Evolutionary conservation across 2,888 invertebrate species (phyloP).

Genomic region (Ctena decussata): DNA sequence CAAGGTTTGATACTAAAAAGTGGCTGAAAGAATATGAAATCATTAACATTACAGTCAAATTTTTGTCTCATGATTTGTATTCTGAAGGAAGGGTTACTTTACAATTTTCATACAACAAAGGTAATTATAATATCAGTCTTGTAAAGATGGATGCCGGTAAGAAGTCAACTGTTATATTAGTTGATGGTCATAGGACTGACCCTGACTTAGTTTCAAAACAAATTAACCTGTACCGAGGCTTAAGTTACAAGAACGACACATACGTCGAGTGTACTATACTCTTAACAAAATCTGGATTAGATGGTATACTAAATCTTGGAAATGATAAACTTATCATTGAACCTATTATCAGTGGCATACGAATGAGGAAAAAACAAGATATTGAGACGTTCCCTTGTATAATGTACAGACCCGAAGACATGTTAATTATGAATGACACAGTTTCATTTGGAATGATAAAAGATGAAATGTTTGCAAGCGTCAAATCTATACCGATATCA

Average conservation of each 20-base stretch:
- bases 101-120: neutral
- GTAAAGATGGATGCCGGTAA: neutral
- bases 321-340: slow-evolving; percentile 44
- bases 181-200: neutral
- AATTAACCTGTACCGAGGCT: neutral
- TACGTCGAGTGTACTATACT: neutral
- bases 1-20: neutral
- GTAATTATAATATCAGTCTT: neutral
- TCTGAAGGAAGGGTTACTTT: neutral
- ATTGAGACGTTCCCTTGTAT: neutral
- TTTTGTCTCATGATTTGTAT: neutral
- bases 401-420: slow-evolving; percentile 35
- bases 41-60: neutral
- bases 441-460: neutral
- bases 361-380: too few relatives aligned
- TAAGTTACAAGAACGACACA: neutral
- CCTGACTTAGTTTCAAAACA: neutral
- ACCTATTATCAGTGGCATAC: neutral
- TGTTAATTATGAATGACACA: neutral
- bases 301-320: slow-evolving; percentile 28
- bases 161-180: neutral
- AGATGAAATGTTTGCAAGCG: neutral
- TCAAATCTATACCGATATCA: neutral
- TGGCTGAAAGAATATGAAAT: neutral
- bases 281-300: slow-evolving; percentile 31